Percentiles rank a stretch among this genome's conserved stretches.
Conservation (phyloP, 2,797 vertebrate genomes). For the Periparus ater region DNA sequence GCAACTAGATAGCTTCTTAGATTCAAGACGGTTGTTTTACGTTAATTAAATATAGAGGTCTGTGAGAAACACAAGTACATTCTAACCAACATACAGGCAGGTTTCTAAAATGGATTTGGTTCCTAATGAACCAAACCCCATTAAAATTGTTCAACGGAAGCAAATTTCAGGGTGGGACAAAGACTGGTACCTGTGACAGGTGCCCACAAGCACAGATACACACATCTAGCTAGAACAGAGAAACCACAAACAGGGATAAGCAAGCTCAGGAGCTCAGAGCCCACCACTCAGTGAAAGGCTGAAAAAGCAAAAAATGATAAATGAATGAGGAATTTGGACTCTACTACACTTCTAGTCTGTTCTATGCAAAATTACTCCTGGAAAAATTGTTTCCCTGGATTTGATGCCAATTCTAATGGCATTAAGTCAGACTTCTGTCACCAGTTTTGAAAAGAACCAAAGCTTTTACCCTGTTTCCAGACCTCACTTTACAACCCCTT, state of each 20-base stretch:
- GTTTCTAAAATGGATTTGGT: background rate
- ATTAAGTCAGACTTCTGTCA: background rate
- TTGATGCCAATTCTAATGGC: background rate
- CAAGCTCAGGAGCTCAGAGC: background rate
- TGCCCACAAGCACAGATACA: background rate
- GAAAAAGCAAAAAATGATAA: background rate
- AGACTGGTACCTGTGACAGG: background rate
- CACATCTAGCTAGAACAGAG: background rate
- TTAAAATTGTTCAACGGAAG: background rate
- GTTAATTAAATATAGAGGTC: constrained; percentile 34
- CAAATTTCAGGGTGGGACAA: background rate
- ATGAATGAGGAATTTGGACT: background rate
- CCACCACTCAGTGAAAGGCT: background rate
- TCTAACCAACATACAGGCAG: background rate
- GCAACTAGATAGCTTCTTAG: constrained; percentile 55
- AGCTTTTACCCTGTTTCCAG: background rate
- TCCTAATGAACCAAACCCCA: background rate
- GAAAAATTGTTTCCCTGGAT: background rate
- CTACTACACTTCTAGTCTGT: background rate
- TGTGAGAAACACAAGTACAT: background rate
- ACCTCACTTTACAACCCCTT: background rate
- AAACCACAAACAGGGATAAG: background rate
- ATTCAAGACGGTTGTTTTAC: background rate
- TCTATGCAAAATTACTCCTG: background rate
- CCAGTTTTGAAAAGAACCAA: background rate